Evolutionary conservation across 1,140 invertebrate species (phyloP).

Genomic region (Euura saliciscinereae): DNA sequence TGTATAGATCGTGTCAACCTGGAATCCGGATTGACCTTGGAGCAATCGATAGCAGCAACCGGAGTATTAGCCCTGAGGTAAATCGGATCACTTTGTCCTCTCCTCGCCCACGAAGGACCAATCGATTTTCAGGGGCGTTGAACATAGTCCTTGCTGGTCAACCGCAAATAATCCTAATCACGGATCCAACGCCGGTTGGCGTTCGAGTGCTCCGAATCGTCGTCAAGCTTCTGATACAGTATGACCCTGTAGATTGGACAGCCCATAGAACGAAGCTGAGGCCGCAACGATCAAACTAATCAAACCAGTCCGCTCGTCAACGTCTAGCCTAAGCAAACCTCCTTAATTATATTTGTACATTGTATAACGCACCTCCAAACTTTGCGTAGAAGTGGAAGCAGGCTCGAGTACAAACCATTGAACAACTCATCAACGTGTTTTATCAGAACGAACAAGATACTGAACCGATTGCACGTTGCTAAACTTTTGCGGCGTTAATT

Average conservation of each 20-base stretch:
- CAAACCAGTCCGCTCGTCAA: not conserved
- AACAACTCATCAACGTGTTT: not conserved
- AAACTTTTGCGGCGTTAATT: too few species aligned
- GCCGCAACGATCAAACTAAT: not conserved
- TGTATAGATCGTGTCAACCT: conserved; percentile 2
- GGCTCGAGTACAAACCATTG: not conserved
- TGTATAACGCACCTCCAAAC: not conserved
- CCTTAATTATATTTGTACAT: not conserved
- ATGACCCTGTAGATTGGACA: not conserved
- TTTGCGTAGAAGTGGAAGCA: not conserved
- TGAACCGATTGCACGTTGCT: too few species aligned
- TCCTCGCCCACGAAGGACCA: not conserved
- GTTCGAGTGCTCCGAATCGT: not conserved
- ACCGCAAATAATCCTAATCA: conserved; percentile 7
- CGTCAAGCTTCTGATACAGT: not conserved
- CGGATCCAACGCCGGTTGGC: not conserved
- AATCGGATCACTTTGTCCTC: conserved; percentile 2
- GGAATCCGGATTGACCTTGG: not conserved
- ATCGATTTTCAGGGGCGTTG: not conserved
- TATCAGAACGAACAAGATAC: not conserved
- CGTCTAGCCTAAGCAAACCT: not conserved
- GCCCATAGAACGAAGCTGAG: not conserved
- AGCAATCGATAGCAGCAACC: not conserved
- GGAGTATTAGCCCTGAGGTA: not conserved
- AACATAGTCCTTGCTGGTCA: not conserved